Base-by-base conservation (phyloP, 2,888 invertebrate species). In the Graphium colonna region DNA sequence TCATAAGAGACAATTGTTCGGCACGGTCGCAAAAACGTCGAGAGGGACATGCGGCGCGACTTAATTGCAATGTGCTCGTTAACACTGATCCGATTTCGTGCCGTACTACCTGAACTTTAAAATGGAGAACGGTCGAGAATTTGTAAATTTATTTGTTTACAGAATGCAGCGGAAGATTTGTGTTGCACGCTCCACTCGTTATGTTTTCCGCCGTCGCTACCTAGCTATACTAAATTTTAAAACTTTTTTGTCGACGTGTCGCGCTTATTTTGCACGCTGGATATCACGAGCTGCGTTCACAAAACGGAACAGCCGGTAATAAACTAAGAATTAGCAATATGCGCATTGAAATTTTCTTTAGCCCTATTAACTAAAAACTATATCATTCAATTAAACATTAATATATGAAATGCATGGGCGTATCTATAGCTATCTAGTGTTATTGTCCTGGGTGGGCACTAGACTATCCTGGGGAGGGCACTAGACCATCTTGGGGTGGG, bases 1-100 rank as follows among this genome's bases (percentile, higher is more conserved):
- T 60, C 62, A 54, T 54, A 60, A 66, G 63, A 65, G 64, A 64
- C 67, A 66, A 66, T 67, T 62, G 65, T 56, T 53, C 56, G 57
- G 54, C 41, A 44, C 54, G 38, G 42, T 16, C 18, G 58, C 60
- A 65, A 63, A 59, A 64, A 62, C 60, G 59, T 63, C 49, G 59
- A 62, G 57, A 55, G 62, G 58, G 57, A 54, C 59, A 59, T 59
- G 56, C 60, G 60, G 58, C 60, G 59, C 59, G 60, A 60, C 64
- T 67, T 70, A 71, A 70, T 73, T 71, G 68, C 71, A 62, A 61
- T 60, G 66, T 67, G 64, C 70, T 71, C 69, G 70, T 71, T 71
- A 71, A 66, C 63, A 64, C 64, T 68, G 67, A 69, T 69, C 68
- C 65, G 69, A 68, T 68, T 69, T 67, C 60, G 63, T 60, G 61